Evolutionary conservation across 2,888 invertebrate genomes (phyloP), one percentile per base, ranked within the genome.

Genomic region (Alentia gelatinosa): DNA sequence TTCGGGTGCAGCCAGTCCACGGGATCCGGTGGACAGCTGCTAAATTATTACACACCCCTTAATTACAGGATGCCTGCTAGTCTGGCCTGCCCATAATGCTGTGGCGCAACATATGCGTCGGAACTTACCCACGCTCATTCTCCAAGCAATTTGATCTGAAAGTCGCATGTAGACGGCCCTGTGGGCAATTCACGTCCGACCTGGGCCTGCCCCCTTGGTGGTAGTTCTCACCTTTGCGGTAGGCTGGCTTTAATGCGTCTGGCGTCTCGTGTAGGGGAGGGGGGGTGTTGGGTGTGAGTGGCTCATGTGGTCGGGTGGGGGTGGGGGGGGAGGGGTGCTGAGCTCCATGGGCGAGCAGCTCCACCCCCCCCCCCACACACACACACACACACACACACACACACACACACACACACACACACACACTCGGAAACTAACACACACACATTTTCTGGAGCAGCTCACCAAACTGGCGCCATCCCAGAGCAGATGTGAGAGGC

Each of bases 21-120:
- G 7, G 68, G 68, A 5, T 68, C 15, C 30, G 1, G 15, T 83
- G 83, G 40, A 37, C 83, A 83, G 83, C 39, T 83, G 83, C 40
- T 83, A 83, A 83, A 83, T 83, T 83, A 83, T 83, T 83, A 40
- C 83, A 3, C 83, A 83, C 23, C 12, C 83, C 23, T 83, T 83
- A 35, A 83, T 83, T 83, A 83, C n/a, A 40, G 37, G 83, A 83
- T 83, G 3, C 26, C 68, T 4, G 68, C 30, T 9, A 3, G 56
- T 56, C 56, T 56, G 56, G 56, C 19, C 56, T 56, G 68, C 68
- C 68, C 33, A 68, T 68, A 68, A 26, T 30, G 68, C 68, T 30
- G 26, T 68, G 56, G 56, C 56, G 56, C 56, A 56, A 56, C 56
- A 68, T 68, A 30, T 68, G 68, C 68, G 26, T 1, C 68, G 12